Percentiles rank a stretch among this genome's conserved stretches.
These are phyloP conservation scores for Gerosis bhagava DNA, from an alignment of 2,888 invertebrate species.

Conservation along the genomic window DNA sequence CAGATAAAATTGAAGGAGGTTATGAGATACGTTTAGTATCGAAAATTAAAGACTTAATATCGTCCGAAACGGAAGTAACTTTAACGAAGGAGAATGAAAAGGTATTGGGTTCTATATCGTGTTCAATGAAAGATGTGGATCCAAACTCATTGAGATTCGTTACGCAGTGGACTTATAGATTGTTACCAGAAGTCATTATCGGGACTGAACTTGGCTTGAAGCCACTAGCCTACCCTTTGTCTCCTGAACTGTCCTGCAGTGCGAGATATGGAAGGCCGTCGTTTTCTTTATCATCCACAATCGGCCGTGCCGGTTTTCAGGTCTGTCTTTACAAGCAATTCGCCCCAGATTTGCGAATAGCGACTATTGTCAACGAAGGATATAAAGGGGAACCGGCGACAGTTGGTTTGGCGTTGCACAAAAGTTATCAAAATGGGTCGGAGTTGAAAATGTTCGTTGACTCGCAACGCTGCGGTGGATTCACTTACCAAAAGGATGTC, in stretches of 20 bases:
- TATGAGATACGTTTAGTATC: constrained; percentile 64
- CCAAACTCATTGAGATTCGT: constrained; percentile 59
- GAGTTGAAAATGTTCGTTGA: constrained; percentile 72
- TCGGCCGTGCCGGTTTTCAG: constrained; percentile 61
- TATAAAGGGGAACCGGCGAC: constrained; percentile 48
- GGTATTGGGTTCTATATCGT: constrained; percentile 54
- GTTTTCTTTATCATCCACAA: constrained; percentile 58
- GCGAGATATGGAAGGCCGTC: constrained; percentile 57
- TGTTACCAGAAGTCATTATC: constrained; percentile 54
- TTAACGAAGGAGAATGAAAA: constrained; percentile 58
- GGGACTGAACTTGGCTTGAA: constrained; percentile 62
- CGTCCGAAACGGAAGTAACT: constrained; percentile 66
- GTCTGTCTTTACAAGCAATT: constrained; percentile 65
- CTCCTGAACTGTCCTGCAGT: constrained; percentile 60
- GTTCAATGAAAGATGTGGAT: constrained; percentile 62
- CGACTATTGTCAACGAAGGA: constrained; percentile 61
- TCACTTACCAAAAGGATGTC: constrained; percentile 66
- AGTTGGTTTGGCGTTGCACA: constrained; percentile 62
- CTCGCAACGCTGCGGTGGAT: constrained; percentile 68
- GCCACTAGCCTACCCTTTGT: constrained; percentile 51
- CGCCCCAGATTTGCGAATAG: constrained; percentile 58
- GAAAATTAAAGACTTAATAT: constrained; percentile 63
- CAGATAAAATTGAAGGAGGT: constrained; percentile 51
- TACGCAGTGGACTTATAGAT: constrained; percentile 65
- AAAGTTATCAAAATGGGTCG: constrained; percentile 56